phyloP scores from a whole-genome alignment of 2,888 invertebrate species.

The Trilocha varians region DNA sequence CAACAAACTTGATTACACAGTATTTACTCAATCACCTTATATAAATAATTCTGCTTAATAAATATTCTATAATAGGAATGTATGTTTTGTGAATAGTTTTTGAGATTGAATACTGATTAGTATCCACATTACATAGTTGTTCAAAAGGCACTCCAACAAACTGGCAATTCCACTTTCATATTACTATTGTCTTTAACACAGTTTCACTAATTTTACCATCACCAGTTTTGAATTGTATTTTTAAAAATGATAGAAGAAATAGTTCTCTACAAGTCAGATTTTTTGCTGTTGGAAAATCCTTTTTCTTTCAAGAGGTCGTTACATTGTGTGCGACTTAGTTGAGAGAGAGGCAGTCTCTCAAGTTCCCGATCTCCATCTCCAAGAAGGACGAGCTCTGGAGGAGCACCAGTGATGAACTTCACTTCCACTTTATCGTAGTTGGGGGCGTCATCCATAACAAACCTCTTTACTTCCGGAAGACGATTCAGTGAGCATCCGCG shows the following conservation, averaged over 20 bases:
- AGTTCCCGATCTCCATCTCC: conserved; percentile 72
- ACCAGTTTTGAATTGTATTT: no score
- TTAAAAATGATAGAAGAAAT: conserved; percentile 1
- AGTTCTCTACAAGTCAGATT: conserved; percentile 33
- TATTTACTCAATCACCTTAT: no score
- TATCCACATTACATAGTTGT: no score
- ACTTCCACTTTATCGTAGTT: conserved; percentile 75
- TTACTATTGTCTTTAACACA: no score
- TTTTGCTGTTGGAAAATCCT: conserved; percentile 70
- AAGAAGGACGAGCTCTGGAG: conserved; percentile 76
- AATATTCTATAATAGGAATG: no score
- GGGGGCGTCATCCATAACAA: conserved; percentile 79
- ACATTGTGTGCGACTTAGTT: conserved; percentile 75
- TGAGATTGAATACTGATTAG: no score
- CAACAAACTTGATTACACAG: no score
- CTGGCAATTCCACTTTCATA: no score
- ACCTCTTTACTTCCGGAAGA: conserved; percentile 76
- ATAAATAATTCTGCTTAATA: no score
- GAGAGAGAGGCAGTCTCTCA: conserved; percentile 74
- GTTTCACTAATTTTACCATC: no score
- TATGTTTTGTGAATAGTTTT: no score
- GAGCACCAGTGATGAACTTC: conserved; percentile 77
- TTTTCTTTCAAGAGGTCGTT: conserved; percentile 75
- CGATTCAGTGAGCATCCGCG: conserved; percentile 79
- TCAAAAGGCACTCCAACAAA: no score